Base-by-base conservation (phyloP, 1,140 invertebrate species). In the Brachionus sp. region DNA sequence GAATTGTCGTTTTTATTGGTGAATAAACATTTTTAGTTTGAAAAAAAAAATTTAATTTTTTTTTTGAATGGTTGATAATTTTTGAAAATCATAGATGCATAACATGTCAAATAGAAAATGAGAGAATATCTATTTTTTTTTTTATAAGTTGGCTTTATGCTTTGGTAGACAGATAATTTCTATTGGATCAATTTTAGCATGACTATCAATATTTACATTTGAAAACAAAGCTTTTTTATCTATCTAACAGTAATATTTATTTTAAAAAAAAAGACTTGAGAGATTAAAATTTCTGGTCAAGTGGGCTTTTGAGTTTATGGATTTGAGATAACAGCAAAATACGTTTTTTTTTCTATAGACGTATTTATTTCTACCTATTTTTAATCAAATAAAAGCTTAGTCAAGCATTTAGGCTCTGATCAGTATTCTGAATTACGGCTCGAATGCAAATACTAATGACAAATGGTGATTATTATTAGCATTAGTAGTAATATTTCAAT, bases 201-300 rank as follows among this genome's bases (percentile, higher is more conserved):
- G 66, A 70, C 66, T 70, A 70, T 70, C 66, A 70, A 70, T 70
- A 70, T 70, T 70, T 70, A 39, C 66, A 70, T 42, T 70, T 35
- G n/a, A 5, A 68, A 68, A 23, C 44, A 10, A 75, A 35, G 37
- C 39, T 19, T 25, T 29, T 75, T 75, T 75, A 46, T 75, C 42
- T 75, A 19, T 75, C 37, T 73, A 73, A 73, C 68, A 73, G 33
- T 73, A 73, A 75, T 75, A 25, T 75, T 75, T 46, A 46, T 46
- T 75, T n/a, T 75, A 46, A 75, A 75, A 75, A 66, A 66, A 75
- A 75, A 39, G 25, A 75, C 66, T 70, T 70, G 66, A 70, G 37
- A 70, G 66, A 70, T 70, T 70, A 70, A 19, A 70, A 70, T 70
- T 70, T 70, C 66, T 70, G 66, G 66, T 70, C 66, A 70, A 70